These are phyloP conservation scores for Jacana jacana DNA, from an alignment of 2,113 vertebrate genomes.

Conservation along the genomic window DNA sequence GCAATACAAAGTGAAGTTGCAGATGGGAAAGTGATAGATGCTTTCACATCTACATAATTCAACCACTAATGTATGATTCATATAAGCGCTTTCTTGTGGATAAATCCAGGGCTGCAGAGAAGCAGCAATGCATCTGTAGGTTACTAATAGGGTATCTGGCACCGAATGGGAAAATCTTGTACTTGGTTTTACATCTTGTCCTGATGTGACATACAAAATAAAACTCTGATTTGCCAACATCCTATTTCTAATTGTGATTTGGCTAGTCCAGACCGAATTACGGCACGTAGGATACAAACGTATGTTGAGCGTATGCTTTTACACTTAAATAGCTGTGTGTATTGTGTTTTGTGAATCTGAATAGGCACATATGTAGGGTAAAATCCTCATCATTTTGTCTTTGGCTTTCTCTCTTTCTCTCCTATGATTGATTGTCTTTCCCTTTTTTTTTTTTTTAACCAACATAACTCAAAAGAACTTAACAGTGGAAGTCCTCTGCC, in stretches of 20 bases:
- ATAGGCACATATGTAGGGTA: not conserved
- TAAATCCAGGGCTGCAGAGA: not conserved
- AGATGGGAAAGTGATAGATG: conserved; percentile 1
- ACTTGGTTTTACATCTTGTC: not conserved
- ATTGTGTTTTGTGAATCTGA: not conserved
- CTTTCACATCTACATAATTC: not conserved
- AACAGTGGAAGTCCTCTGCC: not conserved
- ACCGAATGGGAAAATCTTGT: not conserved
- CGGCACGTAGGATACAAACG: not conserved
- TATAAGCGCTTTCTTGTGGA: not conserved
- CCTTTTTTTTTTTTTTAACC: not conserved
- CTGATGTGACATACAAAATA: not conserved
- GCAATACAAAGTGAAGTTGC: not conserved
- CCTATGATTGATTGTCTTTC: accelerated
- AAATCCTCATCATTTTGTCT: not conserved
- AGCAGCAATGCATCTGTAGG: not conserved
- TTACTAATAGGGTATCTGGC: not conserved
- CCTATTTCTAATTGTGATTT: not conserved
- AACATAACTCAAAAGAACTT: not conserved
- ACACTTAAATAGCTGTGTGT: not conserved
- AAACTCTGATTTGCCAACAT: not conserved
- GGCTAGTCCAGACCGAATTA: not conserved
- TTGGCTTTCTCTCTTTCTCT: not conserved
- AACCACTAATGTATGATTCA: not conserved
- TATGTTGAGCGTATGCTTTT: not conserved